These are phyloP conservation scores for Bombus huntii DNA, from an alignment of 1,140 invertebrate species.

Conservation along the genomic window DNA sequence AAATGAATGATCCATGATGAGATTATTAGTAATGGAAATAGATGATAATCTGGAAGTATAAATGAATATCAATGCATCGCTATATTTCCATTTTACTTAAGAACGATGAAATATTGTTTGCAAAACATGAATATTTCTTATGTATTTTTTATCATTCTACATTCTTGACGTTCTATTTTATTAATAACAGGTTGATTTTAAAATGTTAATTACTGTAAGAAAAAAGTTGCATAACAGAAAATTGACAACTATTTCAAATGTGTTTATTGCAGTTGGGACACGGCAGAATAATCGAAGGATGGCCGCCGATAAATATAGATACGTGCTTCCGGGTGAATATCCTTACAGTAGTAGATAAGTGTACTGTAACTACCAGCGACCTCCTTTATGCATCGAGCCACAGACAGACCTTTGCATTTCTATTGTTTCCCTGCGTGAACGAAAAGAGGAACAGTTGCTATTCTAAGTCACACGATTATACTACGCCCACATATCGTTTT, in stretches of 20 bases:
- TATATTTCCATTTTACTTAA: background rate
- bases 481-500: conserved; percentile 19
- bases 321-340: conserved; percentile 75
- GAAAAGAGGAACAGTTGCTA: conserved; percentile 27
- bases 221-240: background rate
- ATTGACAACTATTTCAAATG: background rate
- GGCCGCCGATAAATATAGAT: conserved; percentile 68
- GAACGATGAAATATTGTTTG: background rate
- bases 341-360: conserved; percentile 60
- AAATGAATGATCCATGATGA: background rate
- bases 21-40: background rate
- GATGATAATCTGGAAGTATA: background rate
- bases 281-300: conserved; percentile 56
- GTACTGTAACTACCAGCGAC: conserved; percentile 38
- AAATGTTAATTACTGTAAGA: background rate
- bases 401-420: conserved; percentile 40
- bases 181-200: no score
- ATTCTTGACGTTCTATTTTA: no score
- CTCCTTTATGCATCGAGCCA: conserved; percentile 46
- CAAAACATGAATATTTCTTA: background rate
- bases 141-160: no score
- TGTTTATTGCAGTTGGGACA: no score
- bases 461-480: conserved; percentile 17
- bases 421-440: conserved; percentile 34
- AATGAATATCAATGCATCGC: background rate